Base-by-base conservation (phyloP, 92 coral and sea anemone genomes). In the Phymanthus crucifer region DNA sequence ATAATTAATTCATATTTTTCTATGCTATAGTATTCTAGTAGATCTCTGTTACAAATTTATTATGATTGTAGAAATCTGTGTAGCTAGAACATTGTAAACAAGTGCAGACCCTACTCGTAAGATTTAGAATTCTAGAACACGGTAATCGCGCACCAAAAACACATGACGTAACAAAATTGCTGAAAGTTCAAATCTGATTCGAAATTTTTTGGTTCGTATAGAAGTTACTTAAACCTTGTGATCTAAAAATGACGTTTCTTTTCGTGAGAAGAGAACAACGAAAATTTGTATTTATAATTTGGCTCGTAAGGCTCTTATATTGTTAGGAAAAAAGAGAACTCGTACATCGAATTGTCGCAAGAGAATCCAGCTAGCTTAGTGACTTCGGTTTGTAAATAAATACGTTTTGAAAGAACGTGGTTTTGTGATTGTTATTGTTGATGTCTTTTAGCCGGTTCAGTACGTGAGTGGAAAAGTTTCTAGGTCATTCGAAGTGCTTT, bases 1-100 rank as follows among this genome's bases (percentile, higher is more conserved):
- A 79, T 79, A 43, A 79, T 79, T 79, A 79, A 79, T 79, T 79
- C 83, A 79, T 79, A 67, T 67, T 52, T n/a, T 56, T 67, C 32
- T 50, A 64, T 45, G 40, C 83, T 10, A 32, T 75, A 76, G 12
- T 27, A 38, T 40, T 35, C 27, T n/a, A 46, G 66, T 61, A 61
- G 81, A 61, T 77, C 81, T 23, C 37, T 64, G 40, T 68, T 8
- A 33, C 27, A 24, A 61, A 61, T 24, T 61, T 27, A 27, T 9
- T 61, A 29, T 29, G 68, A 61, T 61, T 27, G 33, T 61, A 61
- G 29, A 12, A 61, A 2, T 27, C 17, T 64, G 72, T 77, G 12
- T 38, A 3, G 54, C 16, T 19, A 77, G 29, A 61, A 61, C 23
- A 61, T 18, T 61, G 34, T 61, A 61, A 61, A 61, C 14, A 14